Base-by-base conservation (phyloP, 2,113 vertebrate genomes). In the Nycticorax nycticorax region DNA sequence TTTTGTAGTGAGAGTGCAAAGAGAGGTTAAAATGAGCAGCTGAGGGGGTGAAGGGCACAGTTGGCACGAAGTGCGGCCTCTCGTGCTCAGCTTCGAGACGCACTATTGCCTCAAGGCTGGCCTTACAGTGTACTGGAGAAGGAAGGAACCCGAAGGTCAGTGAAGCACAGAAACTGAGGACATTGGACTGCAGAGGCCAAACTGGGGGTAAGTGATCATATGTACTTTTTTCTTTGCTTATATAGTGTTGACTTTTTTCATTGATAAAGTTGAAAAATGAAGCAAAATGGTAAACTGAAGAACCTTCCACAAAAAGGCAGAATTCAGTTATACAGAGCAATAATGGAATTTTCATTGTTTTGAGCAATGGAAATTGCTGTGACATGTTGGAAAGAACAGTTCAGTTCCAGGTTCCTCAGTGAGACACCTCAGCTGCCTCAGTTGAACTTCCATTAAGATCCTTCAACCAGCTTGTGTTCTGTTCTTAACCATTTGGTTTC, bases 111-210 rank as follows among this genome's bases (percentile, higher is more conserved):
- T 96, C 95, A 96, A 94, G 93, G 87, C 95, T 96, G 93, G 94
- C 96, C 96, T 96, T 97, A 94, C 75, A 94, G 95, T 89, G 22
- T 89, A 66, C 95, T 96, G 97, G 87, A 91, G 89, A 95, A 94
- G 84, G 95, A 98, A 97, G 95, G 97, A 98, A 96, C 95, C 93
- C 60, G 20, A 64, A 96, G 82, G 95, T 97, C 97, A 96, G 96
- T 94, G 95, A 92, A 97, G 97, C 96, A 97, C 97, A 97, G 93
- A 97, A 97, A 96, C 98, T 97, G 92, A 85, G 96, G 92, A 98
- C 97, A 88, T 97, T 97, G 99, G 98, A 99, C 98, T 99, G 97
- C 98, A 99, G 99, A 99, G 99, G 98, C 98, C 98, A 97, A 96
- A 98, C 99, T 99, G 98, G 97, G 98, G 98, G 99, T 99, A 98